These are phyloP conservation scores for Calvadosia cruxmelitensis DNA, from an alignment of 30 jellyfish, hydroid and myxozoan species.

Conservation along the genomic window DNA sequence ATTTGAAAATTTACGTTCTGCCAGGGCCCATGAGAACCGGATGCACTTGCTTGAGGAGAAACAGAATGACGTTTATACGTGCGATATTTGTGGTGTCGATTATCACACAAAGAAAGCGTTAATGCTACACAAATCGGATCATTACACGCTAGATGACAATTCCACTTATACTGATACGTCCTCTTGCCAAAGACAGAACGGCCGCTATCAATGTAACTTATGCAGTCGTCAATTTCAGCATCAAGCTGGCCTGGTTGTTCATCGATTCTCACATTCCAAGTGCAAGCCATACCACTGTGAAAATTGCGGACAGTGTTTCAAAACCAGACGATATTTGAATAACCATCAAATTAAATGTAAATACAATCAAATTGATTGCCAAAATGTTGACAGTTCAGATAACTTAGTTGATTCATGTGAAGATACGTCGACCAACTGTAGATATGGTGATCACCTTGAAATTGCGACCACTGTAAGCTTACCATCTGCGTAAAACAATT, in stretches of 20 bases:
- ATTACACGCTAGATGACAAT: conserved; percentile 4
- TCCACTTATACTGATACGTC: conserved; percentile 1
- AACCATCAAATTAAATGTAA: neutral
- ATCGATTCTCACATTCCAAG: conserved; percentile 14
- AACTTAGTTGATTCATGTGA: too few species aligned
- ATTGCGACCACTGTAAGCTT: too few species aligned
- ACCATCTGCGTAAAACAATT: too few species aligned
- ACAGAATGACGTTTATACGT: neutral
- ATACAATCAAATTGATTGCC: neutral
- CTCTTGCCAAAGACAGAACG: conserved; percentile 4
- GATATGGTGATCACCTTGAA: too few species aligned
- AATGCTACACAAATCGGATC: conserved; percentile 2
- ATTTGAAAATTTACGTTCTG: conserved; percentile 4
- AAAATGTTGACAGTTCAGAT: too few species aligned
- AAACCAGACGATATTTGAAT: conserved; percentile 2
- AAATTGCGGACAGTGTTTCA: conserved; percentile 7
- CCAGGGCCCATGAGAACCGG: conserved; percentile 9
- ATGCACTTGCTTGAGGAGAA: neutral
- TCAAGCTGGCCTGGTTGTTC: conserved; percentile 13
- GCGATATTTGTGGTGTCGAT: conserved; percentile 9
- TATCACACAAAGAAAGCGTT: conserved; percentile 3
- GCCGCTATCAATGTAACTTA: conserved; percentile 1
- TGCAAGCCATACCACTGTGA: conserved; percentile 1
- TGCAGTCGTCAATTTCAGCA: neutral
- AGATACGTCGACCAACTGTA: too few species aligned